Conservation (phyloP, 92 coral and sea anemone species). For the Epizoanthus stellaris region DNA sequence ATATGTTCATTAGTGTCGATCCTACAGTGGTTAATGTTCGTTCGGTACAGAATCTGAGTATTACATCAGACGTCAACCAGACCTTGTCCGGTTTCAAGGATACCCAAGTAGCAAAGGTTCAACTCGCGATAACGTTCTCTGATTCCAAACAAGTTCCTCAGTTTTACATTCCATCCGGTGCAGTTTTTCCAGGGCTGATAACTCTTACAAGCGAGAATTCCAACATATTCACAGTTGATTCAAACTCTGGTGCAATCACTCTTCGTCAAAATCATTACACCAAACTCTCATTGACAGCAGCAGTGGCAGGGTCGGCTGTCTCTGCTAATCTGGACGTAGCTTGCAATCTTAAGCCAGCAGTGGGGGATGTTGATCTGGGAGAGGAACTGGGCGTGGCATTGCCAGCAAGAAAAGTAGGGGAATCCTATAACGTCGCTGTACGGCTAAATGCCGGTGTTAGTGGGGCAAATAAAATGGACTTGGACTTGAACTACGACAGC, state of each 20-base stretch:
- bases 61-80: slow-evolving; percentile 36
- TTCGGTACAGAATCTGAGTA: slow-evolving; percentile 16
- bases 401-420: slow-evolving; percentile 38
- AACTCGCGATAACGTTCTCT: slow-evolving; percentile 44
- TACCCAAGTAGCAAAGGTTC: slow-evolving; percentile 53
- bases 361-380: slow-evolving; percentile 61
- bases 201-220: slow-evolving; percentile 48
- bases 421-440: slow-evolving; percentile 26
- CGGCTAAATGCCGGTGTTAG: slow-evolving; percentile 53
- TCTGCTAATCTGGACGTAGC: slow-evolving; percentile 27
- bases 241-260: slow-evolving; percentile 55
- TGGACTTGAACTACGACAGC: slow-evolving; percentile 43
- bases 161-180: slow-evolving; percentile 39
- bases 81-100: slow-evolving; percentile 60
- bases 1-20: background rate
- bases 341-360: slow-evolving; percentile 56
- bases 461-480: slow-evolving; percentile 39
- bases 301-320: slow-evolving; percentile 50
- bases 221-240: slow-evolving; percentile 50
- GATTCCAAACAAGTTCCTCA: slow-evolving; percentile 46
- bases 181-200: slow-evolving; percentile 59
- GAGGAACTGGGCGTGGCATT: slow-evolving; percentile 50
- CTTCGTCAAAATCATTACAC: slow-evolving; percentile 54
- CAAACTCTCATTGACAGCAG: slow-evolving; percentile 46
- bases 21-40: slow-evolving; percentile 43